Evolutionary conservation across 2,888 invertebrate species (phyloP).

Genomic region (Scelioninae gen. 1): DNA sequence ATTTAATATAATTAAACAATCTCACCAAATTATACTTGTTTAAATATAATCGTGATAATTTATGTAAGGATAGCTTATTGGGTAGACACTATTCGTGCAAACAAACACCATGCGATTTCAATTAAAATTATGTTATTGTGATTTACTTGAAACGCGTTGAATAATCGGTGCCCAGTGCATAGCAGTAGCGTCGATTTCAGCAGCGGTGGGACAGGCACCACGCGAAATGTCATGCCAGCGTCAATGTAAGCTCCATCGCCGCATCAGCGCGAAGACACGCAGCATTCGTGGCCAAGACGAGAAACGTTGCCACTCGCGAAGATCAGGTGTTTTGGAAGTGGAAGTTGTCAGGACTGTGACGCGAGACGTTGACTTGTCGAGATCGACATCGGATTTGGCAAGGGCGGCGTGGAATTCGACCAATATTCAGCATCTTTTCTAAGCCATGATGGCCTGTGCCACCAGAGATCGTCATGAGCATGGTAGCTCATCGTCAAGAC

Average conservation of each 20-base stretch:
- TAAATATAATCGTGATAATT: no score
- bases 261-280: neutral
- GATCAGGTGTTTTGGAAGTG: neutral
- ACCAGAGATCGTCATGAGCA: neutral
- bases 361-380: no score
- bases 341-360: neutral
- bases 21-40: no score
- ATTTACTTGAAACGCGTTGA: no score
- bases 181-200: no score
- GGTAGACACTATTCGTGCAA: no score
- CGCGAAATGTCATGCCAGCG: neutral
- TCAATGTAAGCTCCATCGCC: neutral
- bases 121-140: no score
- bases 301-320: neutral
- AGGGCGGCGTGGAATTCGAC: neutral
- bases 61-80: no score
- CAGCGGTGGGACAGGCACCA: no score
- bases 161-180: no score
- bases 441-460: constrained; percentile 18
- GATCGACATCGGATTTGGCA: neutral
- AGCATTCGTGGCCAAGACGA: neutral
- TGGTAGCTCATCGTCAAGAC: neutral
- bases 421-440: neutral
- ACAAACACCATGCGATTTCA: no score
- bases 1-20: no score